Evolutionary conservation across 2,797 vertebrate genomes (phyloP).

Genomic region (Craterocephalus amniculus): DNA sequence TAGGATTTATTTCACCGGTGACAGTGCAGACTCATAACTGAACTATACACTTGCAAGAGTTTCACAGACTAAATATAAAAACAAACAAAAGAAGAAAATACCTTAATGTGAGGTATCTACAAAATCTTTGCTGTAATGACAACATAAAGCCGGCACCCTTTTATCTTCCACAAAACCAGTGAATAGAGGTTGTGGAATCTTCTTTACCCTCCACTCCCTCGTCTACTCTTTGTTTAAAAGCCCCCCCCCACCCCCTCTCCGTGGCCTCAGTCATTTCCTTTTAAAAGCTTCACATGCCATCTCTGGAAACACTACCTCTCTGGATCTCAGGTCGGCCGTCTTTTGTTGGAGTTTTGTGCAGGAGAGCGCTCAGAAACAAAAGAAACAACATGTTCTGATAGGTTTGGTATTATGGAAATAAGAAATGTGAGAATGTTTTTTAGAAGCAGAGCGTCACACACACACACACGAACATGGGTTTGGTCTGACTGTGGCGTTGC

Average conservation of each 20-base stretch:
- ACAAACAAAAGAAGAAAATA: conserved; percentile 5
- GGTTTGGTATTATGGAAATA: conserved; percentile 50
- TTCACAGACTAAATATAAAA: conserved; percentile 8
- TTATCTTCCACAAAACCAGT: conserved; percentile 35
- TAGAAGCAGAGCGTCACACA: conserved; percentile 61
- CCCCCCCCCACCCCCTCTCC: conserved; percentile 14
- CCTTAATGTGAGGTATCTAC: not conserved
- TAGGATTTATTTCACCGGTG: not conserved
- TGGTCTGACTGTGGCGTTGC: conserved; percentile 40
- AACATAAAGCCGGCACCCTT: conserved; percentile 35
- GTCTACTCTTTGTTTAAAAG: conserved; percentile 47
- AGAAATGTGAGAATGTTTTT: conserved; percentile 67
- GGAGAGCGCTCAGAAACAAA: conserved; percentile 59
- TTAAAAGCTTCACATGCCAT: conserved; percentile 60
- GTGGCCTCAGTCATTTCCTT: conserved; percentile 46
- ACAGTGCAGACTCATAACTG: conserved; percentile 1
- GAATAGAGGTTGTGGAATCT: conserved; percentile 26
- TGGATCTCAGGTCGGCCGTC: conserved; percentile 62
- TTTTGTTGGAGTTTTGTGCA: conserved; percentile 54
- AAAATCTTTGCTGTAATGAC: conserved; percentile 14
- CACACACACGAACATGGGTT: conserved; percentile 25
- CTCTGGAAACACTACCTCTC: conserved; percentile 62
- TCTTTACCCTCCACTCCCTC: conserved; percentile 46
- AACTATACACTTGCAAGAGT: conserved; percentile 2
- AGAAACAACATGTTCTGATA: conserved; percentile 61